Evolutionary conservation across 35 echinoderm and acorn worm genomes (phyloP), one percentile per base, ranked within the genome.

Genomic region (Ophiothrix spiculata): DNA sequence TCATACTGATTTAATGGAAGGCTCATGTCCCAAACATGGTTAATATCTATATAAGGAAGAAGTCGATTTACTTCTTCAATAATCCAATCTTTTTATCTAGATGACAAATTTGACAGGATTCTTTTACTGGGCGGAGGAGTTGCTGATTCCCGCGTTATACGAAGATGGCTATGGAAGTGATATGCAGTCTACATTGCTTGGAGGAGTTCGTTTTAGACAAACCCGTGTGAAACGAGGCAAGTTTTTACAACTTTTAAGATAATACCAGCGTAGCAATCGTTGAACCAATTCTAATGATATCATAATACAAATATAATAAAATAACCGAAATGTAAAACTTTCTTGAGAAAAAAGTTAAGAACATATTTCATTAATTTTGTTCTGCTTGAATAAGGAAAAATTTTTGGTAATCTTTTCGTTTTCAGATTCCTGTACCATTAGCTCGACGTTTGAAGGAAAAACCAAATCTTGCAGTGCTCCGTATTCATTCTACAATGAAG

Each of bases 191-290:
- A 69, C 46, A 23, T 39, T 99, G 0, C 33, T 94, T 4, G 86
- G 92, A 6, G 81, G 84, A 37, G 89, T 90, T 32, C 88, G 92
- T 31, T 73, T 99, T 13, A 82, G 96, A 33, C 96, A 99, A 80
- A 33, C 92, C 38, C 88, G 96, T 86, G 89, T 94, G 4, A 60
- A 83, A 75, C 85, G 75, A 31, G 88, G 96, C 94, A 89, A 75
- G 39, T 91, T 56, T 21, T 39, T 21, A 54, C 45, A 8, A 54
- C 45, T n/a, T n/a, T n/a, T n/a, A n/a, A n/a, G n/a, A n/a, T n/a
- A n/a, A n/a, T n/a, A n/a, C n/a, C n/a, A n/a, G n/a, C n/a, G n/a
- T n/a, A n/a, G n/a, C n/a, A n/a, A n/a, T n/a, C n/a, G n/a, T n/a
- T n/a, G n/a, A n/a, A n/a, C n/a, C n/a, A n/a, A n/a, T n/a, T n/a